phyloP scores from a whole-genome alignment of 2,797 vertebrate species.

The Falco peregrinus region DNA sequence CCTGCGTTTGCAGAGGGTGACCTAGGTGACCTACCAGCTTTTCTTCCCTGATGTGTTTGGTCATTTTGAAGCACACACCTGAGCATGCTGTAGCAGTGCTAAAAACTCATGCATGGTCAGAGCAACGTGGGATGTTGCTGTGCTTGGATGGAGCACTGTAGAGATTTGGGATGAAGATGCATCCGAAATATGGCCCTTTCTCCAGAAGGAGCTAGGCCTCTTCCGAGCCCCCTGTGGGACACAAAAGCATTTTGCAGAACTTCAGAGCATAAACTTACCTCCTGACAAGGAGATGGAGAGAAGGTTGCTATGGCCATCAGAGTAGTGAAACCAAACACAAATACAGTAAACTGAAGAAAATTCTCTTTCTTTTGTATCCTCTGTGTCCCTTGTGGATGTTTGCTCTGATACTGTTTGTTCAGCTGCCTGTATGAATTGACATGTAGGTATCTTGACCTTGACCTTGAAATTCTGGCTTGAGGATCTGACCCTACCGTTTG shows the following conservation, averaged over 20 bases:
- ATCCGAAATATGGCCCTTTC: not conserved
- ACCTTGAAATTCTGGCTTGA: not conserved
- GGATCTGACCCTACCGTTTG: not conserved
- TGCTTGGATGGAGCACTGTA: not conserved
- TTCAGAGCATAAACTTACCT: not conserved
- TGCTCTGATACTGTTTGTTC: not conserved
- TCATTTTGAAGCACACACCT: not conserved
- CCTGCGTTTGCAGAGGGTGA: rapidly evolving
- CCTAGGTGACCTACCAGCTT: not conserved
- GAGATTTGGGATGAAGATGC: not conserved
- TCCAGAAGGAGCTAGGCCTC: not conserved
- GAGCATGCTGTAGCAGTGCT: not conserved
- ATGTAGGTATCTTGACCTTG: not conserved
- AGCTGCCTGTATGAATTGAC: not conserved
- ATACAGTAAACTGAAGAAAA: not conserved
- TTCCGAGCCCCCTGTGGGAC: not conserved
- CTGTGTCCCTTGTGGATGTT: not conserved
- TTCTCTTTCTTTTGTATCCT: not conserved
- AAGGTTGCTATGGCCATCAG: not conserved
- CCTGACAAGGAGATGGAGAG: not conserved
- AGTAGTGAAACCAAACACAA: not conserved
- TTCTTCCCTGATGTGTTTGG: not conserved
- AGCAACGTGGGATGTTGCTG: not conserved
- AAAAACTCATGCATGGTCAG: not conserved
- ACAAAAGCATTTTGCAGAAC: not conserved